A percentile compares a stretch with the other conserved stretches of the same genome.
These are phyloP conservation scores for Rhopalosiphum padi DNA, from an alignment of 1,140 invertebrate species.

Conservation along the genomic window DNA sequence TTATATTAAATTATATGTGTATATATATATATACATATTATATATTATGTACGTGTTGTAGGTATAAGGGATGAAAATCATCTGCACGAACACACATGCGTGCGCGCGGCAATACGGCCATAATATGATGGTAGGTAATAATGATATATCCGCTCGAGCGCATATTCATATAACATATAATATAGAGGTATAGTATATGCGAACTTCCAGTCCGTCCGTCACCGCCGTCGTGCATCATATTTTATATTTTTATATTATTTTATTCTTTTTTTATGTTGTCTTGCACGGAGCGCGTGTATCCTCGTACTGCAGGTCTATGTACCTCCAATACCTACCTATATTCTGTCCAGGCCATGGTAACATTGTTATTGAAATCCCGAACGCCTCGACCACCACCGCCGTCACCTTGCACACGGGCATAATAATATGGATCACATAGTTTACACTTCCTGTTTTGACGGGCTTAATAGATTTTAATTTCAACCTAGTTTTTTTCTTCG, in stretches of 20 bases:
- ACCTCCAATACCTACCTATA: no score
- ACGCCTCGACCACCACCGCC: background rate
- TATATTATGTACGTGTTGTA: background rate
- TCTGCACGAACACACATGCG: background rate
- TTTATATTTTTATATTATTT: background rate
- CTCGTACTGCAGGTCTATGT: no score
- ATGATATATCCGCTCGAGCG: background rate
- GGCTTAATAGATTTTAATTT: background rate
- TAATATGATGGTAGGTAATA: background rate
- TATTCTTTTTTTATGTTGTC: background rate
- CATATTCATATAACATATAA: background rate
- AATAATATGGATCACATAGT: background rate
- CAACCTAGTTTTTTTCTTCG: background rate
- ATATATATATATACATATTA: no score
- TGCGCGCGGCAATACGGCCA: background rate
- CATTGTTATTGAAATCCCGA: background rate
- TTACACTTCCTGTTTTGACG: background rate
- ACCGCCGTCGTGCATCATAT: background rate
- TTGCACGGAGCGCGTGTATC: background rate
- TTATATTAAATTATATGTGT: background rate
- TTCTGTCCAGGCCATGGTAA: background rate
- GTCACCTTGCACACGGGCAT: no score
- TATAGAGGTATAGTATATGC: background rate
- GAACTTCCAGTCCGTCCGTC: background rate
- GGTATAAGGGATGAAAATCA: conserved; percentile 1